Evolutionary conservation across 1,140 invertebrate species (phyloP).

Genomic region (Trichoplusia ni): DNA sequence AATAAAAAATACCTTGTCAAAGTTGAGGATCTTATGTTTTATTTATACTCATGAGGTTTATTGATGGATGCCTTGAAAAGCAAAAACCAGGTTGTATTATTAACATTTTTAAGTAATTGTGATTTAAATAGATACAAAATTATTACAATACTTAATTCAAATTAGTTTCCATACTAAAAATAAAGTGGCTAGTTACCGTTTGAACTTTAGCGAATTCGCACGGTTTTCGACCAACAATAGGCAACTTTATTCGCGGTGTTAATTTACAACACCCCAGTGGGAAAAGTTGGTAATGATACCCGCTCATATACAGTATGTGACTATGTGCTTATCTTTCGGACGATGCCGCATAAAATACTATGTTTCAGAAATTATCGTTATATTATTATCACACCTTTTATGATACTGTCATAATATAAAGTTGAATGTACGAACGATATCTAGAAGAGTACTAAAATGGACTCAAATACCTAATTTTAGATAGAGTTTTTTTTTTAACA

Average conservation of each 20-base stretch:
- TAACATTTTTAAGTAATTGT: no score
- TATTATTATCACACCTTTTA: neutral
- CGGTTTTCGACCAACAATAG: conserved; percentile 2
- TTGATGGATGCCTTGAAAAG: no score
- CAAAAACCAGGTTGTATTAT: no score
- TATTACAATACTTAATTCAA: neutral
- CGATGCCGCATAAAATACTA: neutral
- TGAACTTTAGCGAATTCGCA: conserved; percentile 4
- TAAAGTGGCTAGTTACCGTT: neutral
- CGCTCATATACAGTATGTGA: neutral
- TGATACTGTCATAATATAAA: no score
- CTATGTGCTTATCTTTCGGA: neutral
- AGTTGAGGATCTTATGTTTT: no score
- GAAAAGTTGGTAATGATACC: conserved; percentile 4
- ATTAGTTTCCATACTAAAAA: neutral
- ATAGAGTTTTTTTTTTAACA: neutral
- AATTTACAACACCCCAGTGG: conserved; percentile 10
- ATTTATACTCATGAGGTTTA: no score
- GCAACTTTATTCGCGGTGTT: conserved; percentile 3
- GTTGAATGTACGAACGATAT: no score
- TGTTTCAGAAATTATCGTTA: neutral
- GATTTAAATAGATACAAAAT: no score
- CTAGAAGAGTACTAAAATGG: no score
- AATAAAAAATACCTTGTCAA: no score
- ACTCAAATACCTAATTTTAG: no score